Percentiles rank a stretch among this genome's conserved stretches.
These are phyloP conservation scores for Mantis religiosa DNA, from an alignment of 2,888 invertebrate species.

Conservation along the genomic window DNA sequence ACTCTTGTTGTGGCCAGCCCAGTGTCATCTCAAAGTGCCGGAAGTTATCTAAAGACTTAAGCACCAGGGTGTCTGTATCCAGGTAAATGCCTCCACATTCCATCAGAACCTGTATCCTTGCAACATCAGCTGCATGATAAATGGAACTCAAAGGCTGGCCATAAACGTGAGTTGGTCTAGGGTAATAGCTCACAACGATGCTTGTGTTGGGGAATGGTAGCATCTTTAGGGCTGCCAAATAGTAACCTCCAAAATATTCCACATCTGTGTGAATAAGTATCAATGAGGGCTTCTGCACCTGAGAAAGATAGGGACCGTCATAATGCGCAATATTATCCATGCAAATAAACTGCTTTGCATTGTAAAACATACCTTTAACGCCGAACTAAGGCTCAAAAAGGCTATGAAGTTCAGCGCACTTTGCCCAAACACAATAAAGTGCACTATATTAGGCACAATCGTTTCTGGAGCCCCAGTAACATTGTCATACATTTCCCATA, in stretches of 20 bases:
- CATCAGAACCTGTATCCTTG: constrained; percentile 40
- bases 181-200: constrained; percentile 29
- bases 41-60: constrained; percentile 40
- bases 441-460: constrained; percentile 42
- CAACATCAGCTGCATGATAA: constrained; percentile 43
- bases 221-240: constrained; percentile 34
- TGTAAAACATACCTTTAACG: constrained; percentile 33
- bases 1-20: constrained; percentile 40
- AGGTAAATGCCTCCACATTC: constrained; percentile 43
- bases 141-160: constrained; percentile 42
- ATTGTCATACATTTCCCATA: constrained; percentile 33
- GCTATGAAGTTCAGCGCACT: constrained; percentile 37
- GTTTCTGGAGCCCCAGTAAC: constrained; percentile 33
- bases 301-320: neutral
- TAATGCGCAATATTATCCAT: too few species aligned
- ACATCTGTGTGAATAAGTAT: constrained; percentile 40
- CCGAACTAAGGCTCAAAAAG: constrained; percentile 39
- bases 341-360: too few species aligned
- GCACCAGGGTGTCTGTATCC: constrained; percentile 41
- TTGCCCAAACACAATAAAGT: constrained; percentile 40
- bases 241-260: constrained; percentile 33
- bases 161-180: constrained; percentile 42
- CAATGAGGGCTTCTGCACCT: constrained; percentile 38
- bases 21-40: constrained; percentile 41
- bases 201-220: constrained; percentile 28